Evolutionary conservation across 2,888 invertebrate genomes (phyloP).

Genomic region (Plusia festucae): DNA sequence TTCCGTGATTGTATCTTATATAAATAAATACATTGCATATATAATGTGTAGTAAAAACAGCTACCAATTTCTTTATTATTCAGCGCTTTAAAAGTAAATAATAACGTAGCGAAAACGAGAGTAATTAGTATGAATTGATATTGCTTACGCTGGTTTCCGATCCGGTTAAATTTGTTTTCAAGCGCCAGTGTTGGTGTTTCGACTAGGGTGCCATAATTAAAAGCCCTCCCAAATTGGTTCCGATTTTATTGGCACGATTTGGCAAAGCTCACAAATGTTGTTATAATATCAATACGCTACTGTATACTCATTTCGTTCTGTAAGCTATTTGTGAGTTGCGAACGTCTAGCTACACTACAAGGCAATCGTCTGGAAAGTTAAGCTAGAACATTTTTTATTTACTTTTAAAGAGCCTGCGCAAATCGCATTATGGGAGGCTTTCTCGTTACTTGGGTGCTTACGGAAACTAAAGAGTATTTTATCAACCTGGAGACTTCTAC

Average conservation of each 20-base stretch:
- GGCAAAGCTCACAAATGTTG: constrained; percentile 16
- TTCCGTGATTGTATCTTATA: too few relatives aligned
- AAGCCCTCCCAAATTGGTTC: constrained; percentile 34
- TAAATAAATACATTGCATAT: not conserved
- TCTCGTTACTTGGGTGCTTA: constrained; percentile 35
- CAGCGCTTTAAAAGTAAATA: constrained; percentile 46
- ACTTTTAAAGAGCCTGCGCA: constrained; percentile 33
- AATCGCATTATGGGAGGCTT: constrained; percentile 34
- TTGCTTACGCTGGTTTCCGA: constrained; percentile 63
- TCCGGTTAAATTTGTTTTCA: constrained; percentile 53
- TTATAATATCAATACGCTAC: constrained; percentile 16
- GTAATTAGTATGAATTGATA: constrained; percentile 73
- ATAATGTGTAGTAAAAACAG: too few relatives aligned
- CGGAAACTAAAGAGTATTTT: constrained; percentile 33
- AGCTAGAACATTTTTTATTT: constrained; percentile 56
- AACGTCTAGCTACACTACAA: constrained; percentile 55
- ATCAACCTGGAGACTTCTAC: not conserved
- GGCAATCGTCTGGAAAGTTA: constrained; percentile 70
- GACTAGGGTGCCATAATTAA: constrained; percentile 45
- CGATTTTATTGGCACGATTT: constrained; percentile 32
- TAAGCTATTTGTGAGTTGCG: constrained; percentile 35
- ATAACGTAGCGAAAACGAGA: constrained; percentile 65
- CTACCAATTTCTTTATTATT: not conserved
- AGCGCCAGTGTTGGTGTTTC: constrained; percentile 44
- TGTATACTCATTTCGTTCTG: constrained; percentile 31